Evolutionary conservation across 1,140 invertebrate genomes (phyloP).

Genomic region (Phortica variegata): DNA sequence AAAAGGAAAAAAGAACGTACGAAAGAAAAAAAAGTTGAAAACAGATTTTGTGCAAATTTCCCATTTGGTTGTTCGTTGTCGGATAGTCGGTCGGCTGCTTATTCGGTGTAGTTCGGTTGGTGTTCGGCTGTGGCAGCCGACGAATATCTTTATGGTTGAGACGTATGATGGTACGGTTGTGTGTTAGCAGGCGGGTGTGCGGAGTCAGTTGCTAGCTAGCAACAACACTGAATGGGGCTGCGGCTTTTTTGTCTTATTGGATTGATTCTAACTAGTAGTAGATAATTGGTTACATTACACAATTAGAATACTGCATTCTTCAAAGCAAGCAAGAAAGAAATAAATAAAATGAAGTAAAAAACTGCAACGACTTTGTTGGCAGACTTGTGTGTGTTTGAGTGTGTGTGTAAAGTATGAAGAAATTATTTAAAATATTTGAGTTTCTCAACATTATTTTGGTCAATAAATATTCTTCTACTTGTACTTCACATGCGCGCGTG

Average conservation of each 20-base stretch:
- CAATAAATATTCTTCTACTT: too few species aligned
- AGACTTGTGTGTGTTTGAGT: too few species aligned
- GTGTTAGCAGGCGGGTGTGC: conserved; percentile 22
- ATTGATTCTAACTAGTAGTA: too few species aligned
- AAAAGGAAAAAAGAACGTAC: too few species aligned
- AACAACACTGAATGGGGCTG: not conserved
- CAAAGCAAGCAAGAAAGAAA: too few species aligned
- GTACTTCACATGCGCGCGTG: not conserved
- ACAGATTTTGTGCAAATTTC: conserved; percentile 48
- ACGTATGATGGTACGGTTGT: conserved; percentile 21
- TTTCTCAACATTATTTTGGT: not conserved
- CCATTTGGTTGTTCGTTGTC: conserved; percentile 15
- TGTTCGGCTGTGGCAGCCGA: conserved; percentile 17
- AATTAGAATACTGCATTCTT: too few species aligned
- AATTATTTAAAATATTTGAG: not conserved
- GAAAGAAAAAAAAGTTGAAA: conserved; percentile 35
- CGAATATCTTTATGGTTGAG: conserved; percentile 7
- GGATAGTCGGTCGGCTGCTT: too few species aligned
- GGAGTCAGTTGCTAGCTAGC: conserved; percentile 12
- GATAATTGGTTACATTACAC: too few species aligned
- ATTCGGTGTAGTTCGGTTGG: conserved; percentile 19
- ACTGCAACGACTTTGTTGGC: too few species aligned
- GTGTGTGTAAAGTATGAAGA: too few species aligned
- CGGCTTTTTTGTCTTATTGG: too few species aligned
- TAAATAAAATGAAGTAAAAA: too few species aligned